These are phyloP conservation scores for Pristionchus fissidentatus DNA, from an alignment of 2,888 invertebrate genomes.

Conservation along the genomic window DNA sequence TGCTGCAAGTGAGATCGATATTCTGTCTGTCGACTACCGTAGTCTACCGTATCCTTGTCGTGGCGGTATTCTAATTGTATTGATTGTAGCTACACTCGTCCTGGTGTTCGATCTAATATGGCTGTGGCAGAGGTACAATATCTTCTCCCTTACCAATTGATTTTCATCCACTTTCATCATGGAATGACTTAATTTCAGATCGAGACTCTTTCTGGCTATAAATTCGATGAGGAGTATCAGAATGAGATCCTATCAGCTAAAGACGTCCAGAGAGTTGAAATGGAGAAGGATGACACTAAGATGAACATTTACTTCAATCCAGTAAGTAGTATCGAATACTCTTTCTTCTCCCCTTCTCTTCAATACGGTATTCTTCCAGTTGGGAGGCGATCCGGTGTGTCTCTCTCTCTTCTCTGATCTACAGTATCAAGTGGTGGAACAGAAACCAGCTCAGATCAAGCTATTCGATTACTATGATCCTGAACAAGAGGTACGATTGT, in stretches of 20 bases:
- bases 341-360: neutral
- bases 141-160: conserved; percentile 65
- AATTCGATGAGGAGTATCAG: conserved; percentile 61
- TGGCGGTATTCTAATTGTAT: neutral
- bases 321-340: conserved; percentile 65
- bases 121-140: conserved; percentile 75
- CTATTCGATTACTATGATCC: conserved; percentile 93
- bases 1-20: conserved; percentile 74
- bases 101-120: conserved; percentile 76
- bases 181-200: conserved; percentile 49
- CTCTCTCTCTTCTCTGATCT: conserved; percentile 88
- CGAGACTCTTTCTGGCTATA: conserved; percentile 68
- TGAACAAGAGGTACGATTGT: conserved; percentile 68
- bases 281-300: conserved; percentile 76
- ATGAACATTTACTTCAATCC: conserved; percentile 78
- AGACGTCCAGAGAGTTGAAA: conserved; percentile 76
- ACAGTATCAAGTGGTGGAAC: conserved; percentile 87
- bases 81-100: conserved; percentile 69
- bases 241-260: conserved; percentile 58
- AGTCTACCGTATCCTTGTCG: too few species aligned
- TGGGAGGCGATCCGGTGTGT: conserved; percentile 79
- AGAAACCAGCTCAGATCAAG: conserved; percentile 88
- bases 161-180: conserved; percentile 45
- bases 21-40: neutral
- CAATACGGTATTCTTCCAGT: conserved; percentile 56